Evolutionary conservation across 2,797 vertebrate species (phyloP), one percentile per base, ranked within the genome.

Genomic region (Chrosomus eos): DNA sequence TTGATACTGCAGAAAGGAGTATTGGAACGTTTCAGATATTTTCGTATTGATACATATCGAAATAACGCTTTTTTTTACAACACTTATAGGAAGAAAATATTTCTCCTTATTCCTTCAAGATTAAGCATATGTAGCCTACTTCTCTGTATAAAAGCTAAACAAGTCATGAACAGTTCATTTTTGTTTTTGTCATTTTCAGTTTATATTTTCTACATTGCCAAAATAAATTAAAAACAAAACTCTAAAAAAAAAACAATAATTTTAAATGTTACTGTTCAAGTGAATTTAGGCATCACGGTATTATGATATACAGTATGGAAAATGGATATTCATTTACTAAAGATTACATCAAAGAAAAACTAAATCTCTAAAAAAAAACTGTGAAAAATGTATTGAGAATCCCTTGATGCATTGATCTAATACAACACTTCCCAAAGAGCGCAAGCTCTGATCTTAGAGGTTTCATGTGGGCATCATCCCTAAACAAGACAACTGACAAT

Each of bases 401-500:
- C 74, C 36, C 77, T 33, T 23, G 38, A 51, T 40, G 62, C 62
- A 75, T 13, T 73, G 36, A 58, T 60, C 26, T 45, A 70, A 70
- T 58, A 68, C n/a, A 38, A 36, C 18, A 18, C n/a, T 81, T 81
- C 51, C 5, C 13, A 43, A 60, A 81, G 16, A 40, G 48, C 33
- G 3, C n/a, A 58, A 53, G 38, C 53, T 71, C n/a, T 45, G 26
- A 71, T 67, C 81, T 51, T n/a, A 23, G 62, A 68, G 73, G n/a
- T 55, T 83, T 53, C 23, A 45, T 53, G 33, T 68, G 73, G 72
- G 72, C 62, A 77, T 83, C 62, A 77, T 83, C 36, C 81, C 64
- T 83, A 77, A 45, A 83, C 64, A 83, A 76, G 73, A 77, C 62
- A 77, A 83, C 73, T 83, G 62, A 77, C 62, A 83, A 40, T 55